phyloP scores from a whole-genome alignment of 2,888 invertebrate species.

The Rhyacophila evoluta region DNA sequence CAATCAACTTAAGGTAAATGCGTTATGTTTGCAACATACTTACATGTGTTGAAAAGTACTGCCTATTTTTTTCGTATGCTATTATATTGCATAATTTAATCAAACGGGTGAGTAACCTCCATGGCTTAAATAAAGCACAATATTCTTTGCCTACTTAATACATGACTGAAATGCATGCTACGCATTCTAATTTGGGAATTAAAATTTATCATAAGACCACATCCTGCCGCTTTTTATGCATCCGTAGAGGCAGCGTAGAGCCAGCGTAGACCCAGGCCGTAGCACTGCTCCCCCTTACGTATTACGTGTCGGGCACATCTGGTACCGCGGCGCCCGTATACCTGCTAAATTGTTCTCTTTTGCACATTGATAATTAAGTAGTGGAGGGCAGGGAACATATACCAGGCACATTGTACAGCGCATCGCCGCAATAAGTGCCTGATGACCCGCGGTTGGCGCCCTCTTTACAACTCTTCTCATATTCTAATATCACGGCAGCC shows the following conservation, averaged over 20 bases:
- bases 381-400: conserved; percentile 23
- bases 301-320: conserved; percentile 44
- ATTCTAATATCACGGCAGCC: conserved; percentile 23
- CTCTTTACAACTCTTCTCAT: not conserved
- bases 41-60: too few relatives aligned
- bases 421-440: conserved; percentile 42
- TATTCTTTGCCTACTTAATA: too few relatives aligned
- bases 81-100: too few relatives aligned
- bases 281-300: conserved; percentile 22
- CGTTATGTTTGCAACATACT: too few relatives aligned
- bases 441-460: conserved; percentile 34
- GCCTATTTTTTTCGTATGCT: too few relatives aligned
- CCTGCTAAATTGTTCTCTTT: conserved; percentile 48
- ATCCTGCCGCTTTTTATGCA: not conserved
- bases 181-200: too few relatives aligned
- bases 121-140: too few relatives aligned
- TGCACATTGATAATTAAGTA: conserved; percentile 51
- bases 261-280: not conserved
- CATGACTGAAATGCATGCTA: too few relatives aligned
- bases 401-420: not conserved
- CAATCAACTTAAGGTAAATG: too few relatives aligned
- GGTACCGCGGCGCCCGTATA: conserved; percentile 33
- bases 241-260: not conserved
- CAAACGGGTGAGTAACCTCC: too few relatives aligned
- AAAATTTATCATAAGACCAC: too few relatives aligned